These are phyloP conservation scores for Cyprinella venusta DNA, from an alignment of 2,797 vertebrate species.

Conservation along the genomic window DNA sequence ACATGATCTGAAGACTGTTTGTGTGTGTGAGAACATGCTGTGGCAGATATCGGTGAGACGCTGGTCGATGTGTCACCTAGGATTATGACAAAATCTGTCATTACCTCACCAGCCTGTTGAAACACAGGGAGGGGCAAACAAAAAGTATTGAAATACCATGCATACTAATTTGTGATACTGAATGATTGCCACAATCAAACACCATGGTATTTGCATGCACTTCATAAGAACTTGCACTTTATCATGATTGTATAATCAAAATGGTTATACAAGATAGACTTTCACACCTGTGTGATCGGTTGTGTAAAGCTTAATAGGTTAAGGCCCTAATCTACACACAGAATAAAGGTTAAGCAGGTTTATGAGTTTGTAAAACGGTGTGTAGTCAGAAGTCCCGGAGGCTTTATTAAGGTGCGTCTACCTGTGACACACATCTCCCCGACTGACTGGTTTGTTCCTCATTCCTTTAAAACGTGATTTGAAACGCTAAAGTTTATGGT, in stretches of 20 bases:
- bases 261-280: not conserved
- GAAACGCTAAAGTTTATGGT: not conserved
- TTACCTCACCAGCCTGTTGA: not conserved
- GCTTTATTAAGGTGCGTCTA: not conserved
- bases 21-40: conserved; percentile 6
- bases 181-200: not conserved
- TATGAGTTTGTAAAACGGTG: not conserved
- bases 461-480: not conserved
- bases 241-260: not conserved
- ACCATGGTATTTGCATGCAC: not conserved
- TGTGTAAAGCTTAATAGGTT: not conserved
- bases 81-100: conserved; percentile 9
- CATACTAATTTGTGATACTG: too few relatives aligned
- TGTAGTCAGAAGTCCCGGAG: not conserved
- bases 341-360: not conserved
- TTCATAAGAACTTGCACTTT: not conserved
- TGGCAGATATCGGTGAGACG: not conserved
- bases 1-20: conserved; percentile 12
- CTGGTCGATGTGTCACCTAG: not conserved
- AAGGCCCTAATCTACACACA: not conserved
- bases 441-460: not conserved
- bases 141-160: not conserved
- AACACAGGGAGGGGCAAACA: not conserved
- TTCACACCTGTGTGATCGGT: not conserved
- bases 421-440: not conserved